Evolutionary conservation across 2,888 invertebrate genomes (phyloP).

Genomic region (Exephanes ischioxanthus): DNA sequence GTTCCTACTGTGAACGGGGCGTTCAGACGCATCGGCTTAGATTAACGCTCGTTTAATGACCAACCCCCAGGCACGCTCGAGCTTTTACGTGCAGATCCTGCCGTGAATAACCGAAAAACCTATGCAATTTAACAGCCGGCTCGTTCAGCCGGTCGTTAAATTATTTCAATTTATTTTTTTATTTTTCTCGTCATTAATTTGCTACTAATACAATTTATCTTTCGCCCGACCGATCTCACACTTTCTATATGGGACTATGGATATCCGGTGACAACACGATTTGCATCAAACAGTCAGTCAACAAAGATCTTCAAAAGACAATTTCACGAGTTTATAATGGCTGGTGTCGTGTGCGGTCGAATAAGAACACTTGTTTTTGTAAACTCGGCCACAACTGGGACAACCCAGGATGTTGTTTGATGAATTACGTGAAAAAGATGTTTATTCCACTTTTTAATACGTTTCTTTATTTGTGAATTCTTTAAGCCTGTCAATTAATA

Average conservation of each 20-base stretch:
- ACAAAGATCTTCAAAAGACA: neutral
- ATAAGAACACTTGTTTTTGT: too few relatives aligned
- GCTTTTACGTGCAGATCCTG: neutral
- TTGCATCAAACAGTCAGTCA: neutral
- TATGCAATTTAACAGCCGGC: neutral
- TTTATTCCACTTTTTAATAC: too few relatives aligned
- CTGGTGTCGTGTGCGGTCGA: too few relatives aligned
- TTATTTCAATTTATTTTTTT: neutral
- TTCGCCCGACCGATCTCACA: neutral
- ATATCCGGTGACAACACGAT: neutral
- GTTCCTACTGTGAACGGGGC: conserved; percentile 61
- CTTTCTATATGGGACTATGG: neutral
- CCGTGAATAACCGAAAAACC: neutral
- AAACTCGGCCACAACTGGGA: too few relatives aligned
- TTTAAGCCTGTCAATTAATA: too few relatives aligned
- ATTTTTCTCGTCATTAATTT: neutral
- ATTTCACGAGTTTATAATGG: neutral
- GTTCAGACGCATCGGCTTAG: conserved; percentile 6
- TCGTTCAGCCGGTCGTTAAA: neutral
- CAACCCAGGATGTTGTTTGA: too few relatives aligned
- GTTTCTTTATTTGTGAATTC: too few relatives aligned
- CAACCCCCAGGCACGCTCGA: neutral
- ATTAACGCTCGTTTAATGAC: conserved; percentile 30
- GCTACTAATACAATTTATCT: neutral
- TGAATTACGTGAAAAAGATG: too few relatives aligned